Percentiles rank a stretch among this genome's conserved stretches.
These are phyloP conservation scores for Uromys caudimaculatus DNA, from an alignment of 2,797 vertebrate genomes.

Conservation along the genomic window DNA sequence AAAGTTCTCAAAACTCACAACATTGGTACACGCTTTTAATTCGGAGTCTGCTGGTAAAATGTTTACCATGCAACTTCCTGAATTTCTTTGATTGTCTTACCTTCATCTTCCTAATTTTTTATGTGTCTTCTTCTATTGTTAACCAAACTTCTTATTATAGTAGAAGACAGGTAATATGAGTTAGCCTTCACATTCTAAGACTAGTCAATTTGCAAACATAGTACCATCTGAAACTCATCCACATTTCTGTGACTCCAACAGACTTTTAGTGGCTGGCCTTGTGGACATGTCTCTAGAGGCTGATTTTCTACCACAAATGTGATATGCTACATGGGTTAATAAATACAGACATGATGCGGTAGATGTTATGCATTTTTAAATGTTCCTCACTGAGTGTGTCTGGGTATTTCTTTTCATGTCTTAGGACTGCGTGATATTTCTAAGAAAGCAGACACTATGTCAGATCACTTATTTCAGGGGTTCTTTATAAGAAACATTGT, in stretches of 20 bases:
- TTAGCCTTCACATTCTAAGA: background rate
- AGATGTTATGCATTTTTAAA: background rate
- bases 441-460: background rate
- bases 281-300: rapidly evolving
- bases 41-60: background rate
- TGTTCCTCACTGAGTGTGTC: background rate
- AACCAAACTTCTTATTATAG: background rate
- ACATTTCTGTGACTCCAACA: background rate
- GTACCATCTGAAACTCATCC: background rate
- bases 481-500: background rate
- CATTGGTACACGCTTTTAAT: background rate
- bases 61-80: background rate
- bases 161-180: background rate
- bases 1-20: background rate
- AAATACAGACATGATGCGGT: background rate
- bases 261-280: background rate
- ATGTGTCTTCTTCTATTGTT: background rate
- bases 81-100: background rate
- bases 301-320: background rate
- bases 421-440: background rate
- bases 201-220: background rate
- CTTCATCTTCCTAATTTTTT: background rate
- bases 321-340: background rate
- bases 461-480: background rate
- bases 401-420: background rate